Evolutionary conservation across 2,888 invertebrate genomes (phyloP).

Genomic region (Corbicula japonica): DNA sequence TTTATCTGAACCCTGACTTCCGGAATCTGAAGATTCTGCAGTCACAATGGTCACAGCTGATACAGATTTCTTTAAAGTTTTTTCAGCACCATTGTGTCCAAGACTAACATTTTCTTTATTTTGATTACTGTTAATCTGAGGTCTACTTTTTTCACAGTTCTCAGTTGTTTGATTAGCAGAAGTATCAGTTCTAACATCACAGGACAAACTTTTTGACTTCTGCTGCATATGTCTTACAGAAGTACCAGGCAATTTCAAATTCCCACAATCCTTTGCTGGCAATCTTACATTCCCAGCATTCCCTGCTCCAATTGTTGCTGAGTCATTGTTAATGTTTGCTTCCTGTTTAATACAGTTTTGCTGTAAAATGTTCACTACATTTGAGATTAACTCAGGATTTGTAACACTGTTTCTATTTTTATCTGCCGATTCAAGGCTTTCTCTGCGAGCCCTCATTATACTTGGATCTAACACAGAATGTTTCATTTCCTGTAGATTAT

Average conservation of each 20-base stretch:
- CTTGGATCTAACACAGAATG: conserved; percentile 68
- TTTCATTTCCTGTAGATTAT: conserved; percentile 79
- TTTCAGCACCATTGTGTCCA: background rate
- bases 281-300: background rate
- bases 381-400: conserved; percentile 23
- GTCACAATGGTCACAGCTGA: background rate
- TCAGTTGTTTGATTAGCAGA: background rate
- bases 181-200: conserved; percentile 9
- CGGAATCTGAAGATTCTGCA: background rate
- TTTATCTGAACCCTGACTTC: conserved; percentile 7
- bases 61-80: conserved; percentile 9
- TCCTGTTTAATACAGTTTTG: conserved; percentile 43
- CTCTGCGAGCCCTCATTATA: conserved; percentile 71
- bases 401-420: conserved; percentile 40
- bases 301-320: background rate
- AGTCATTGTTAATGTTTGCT: conserved; percentile 8
- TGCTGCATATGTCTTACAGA: conserved; percentile 60
- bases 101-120: background rate
- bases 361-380: conserved; percentile 49
- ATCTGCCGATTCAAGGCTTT: conserved; percentile 52
- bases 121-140: background rate
- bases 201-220: conserved; percentile 57
- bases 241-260: conserved; percentile 50
- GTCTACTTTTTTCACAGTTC: background rate
- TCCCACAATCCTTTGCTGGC: conserved; percentile 19